Evolutionary conservation across 2,888 invertebrate species (phyloP).

Genomic region (Plebejus anna): DNA sequence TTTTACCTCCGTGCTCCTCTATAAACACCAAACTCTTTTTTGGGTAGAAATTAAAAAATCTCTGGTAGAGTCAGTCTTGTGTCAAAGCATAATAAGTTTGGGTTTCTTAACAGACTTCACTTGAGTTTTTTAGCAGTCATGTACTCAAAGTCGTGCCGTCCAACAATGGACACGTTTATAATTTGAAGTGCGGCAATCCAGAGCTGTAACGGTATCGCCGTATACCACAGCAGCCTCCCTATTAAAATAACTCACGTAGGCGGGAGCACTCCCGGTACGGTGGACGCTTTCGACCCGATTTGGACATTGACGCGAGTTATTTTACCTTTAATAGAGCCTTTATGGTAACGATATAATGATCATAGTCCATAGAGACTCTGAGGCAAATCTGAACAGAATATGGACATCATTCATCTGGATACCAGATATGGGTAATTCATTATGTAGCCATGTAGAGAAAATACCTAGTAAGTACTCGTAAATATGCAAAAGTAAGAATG

Average conservation of each 20-base stretch:
- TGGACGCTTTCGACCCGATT: not conserved
- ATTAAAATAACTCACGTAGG: slow-evolving; percentile 39
- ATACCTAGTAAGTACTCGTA: not conserved
- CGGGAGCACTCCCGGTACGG: slow-evolving; percentile 31
- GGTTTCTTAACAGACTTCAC: too few relatives aligned
- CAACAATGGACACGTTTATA: slow-evolving; percentile 42
- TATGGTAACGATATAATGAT: too few relatives aligned
- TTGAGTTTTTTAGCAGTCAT: too few relatives aligned
- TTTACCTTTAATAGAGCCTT: not conserved
- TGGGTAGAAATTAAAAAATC: not conserved
- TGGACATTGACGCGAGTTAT: not conserved
- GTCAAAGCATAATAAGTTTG: too few relatives aligned
- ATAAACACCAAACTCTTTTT: not conserved
- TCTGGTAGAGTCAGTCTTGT: not conserved
- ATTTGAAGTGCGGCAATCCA: slow-evolving; percentile 49
- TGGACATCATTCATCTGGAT: not conserved
- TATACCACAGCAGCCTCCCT: slow-evolving; percentile 35
- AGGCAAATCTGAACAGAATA: not conserved
- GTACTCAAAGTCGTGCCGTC: slow-evolving; percentile 31
- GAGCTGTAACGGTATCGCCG: slow-evolving; percentile 43
- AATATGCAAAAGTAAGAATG: not conserved
- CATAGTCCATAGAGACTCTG: too few relatives aligned
- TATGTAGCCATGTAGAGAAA: not conserved
- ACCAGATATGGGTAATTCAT: not conserved
- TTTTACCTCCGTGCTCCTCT: too few relatives aligned